phyloP scores from a whole-genome alignment of 2,797 vertebrate genomes.

The Myotis findleyi region DNA sequence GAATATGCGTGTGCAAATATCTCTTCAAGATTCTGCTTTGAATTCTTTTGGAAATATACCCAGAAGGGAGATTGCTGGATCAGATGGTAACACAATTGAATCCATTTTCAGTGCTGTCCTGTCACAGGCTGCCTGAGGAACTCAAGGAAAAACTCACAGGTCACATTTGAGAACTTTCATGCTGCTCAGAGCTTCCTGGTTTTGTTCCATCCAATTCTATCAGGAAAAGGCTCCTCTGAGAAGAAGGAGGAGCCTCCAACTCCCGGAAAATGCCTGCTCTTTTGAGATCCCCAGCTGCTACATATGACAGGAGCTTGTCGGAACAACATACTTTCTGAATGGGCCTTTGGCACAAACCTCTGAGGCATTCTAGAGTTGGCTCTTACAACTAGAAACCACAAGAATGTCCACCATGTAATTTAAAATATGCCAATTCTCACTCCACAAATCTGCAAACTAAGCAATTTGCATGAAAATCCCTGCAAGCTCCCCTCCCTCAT shows the following conservation, averaged over 20 bases:
- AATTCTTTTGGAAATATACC: neutral
- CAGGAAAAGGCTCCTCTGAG: neutral
- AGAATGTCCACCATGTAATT: neutral
- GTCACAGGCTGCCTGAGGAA: neutral
- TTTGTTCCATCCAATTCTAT: neutral
- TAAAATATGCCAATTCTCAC: constrained; percentile 44
- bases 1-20: neutral
- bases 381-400: constrained; percentile 12
- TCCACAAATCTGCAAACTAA: neutral
- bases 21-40: neutral
- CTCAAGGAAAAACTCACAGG: neutral
- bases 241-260: neutral
- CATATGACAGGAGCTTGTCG: neutral
- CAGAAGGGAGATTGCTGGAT: neutral
- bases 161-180: neutral
- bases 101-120: neutral
- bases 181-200: neutral
- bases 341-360: neutral
- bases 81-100: neutral
- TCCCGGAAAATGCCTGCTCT: neutral
- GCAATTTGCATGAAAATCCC: constrained; percentile 27
- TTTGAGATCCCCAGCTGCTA: neutral
- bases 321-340: neutral
- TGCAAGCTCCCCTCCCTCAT: neutral
- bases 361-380: neutral